These are phyloP conservation scores for Ptychodera flava DNA, from an alignment of 35 echinoderm and acorn worm species.

Conservation along the genomic window DNA sequence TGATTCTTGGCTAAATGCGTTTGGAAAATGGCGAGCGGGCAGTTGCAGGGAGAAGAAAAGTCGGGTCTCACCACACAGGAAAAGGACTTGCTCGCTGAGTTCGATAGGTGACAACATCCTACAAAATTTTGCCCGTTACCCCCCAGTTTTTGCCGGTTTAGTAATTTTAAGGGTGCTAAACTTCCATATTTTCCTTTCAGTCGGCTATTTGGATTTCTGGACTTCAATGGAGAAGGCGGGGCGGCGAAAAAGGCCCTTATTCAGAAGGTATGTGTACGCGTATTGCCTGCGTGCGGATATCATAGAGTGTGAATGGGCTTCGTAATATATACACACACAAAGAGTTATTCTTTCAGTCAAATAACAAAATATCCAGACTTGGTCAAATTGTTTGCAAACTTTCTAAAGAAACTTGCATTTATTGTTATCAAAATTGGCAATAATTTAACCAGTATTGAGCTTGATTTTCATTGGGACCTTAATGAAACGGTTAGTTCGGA, in stretches of 20 bases:
- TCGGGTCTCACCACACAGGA: background rate
- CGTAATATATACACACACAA: background rate
- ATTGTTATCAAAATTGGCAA: no score
- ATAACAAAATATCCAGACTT: background rate
- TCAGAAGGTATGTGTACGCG: background rate
- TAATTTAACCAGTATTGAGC: no score
- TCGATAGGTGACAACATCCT: background rate
- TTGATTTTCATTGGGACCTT: no score
- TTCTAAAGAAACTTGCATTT: background rate
- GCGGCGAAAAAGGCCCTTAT: background rate
- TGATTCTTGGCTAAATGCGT: background rate
- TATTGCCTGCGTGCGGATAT: background rate
- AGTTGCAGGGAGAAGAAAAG: background rate
- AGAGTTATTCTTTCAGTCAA: background rate
- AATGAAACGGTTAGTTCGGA: no score
- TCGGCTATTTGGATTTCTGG: background rate
- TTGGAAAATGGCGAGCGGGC: background rate
- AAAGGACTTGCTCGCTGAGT: background rate
- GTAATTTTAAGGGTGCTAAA: background rate
- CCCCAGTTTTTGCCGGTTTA: background rate
- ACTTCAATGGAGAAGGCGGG: background rate
- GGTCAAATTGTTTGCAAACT: background rate
- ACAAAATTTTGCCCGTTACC: background rate
- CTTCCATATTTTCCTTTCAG: background rate
- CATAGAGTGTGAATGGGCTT: background rate